These are phyloP conservation scores for Leucophenga maculata DNA, from an alignment of 2,888 invertebrate genomes.

Conservation along the genomic window DNA sequence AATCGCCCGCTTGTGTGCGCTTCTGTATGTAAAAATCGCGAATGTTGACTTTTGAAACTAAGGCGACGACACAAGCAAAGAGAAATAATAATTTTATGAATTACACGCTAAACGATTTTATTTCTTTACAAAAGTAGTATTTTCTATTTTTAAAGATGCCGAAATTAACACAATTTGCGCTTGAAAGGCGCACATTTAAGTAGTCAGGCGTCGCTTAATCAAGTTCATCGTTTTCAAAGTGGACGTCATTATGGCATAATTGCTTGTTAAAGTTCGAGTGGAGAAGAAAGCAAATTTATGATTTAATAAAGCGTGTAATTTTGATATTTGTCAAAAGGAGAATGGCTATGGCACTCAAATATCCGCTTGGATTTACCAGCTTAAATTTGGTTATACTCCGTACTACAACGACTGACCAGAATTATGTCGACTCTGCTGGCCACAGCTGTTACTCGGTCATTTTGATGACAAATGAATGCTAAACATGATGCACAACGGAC, in stretches of 20 bases:
- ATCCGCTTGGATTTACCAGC: constrained; percentile 33
- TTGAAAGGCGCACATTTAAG: constrained; percentile 30
- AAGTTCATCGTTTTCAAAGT: constrained; percentile 44
- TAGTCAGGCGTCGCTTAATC: constrained; percentile 44
- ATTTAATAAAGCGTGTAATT: constrained; percentile 61
- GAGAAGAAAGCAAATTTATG: constrained; percentile 38
- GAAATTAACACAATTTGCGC: constrained; percentile 1
- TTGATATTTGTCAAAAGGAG: constrained; percentile 31
- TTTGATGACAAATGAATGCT: constrained; percentile 59
- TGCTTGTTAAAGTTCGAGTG: constrained; percentile 39
- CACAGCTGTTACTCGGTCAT: constrained; percentile 49
- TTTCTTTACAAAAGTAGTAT: not conserved
- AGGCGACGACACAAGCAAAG: too few relatives aligned
- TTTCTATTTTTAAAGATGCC: too few relatives aligned
- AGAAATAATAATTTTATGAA: not conserved
- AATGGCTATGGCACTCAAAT: not conserved
- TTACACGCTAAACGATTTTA: not conserved
- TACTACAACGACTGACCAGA: not conserved
- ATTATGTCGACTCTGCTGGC: constrained; percentile 27
- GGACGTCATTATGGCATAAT: constrained; percentile 47
- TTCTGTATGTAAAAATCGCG: not conserved
- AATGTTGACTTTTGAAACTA: not conserved
- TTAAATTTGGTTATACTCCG: not conserved
- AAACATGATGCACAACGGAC: constrained; percentile 41
- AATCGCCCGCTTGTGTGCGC: not conserved